Evolutionary conservation across 2,888 invertebrate genomes (phyloP).

Genomic region (Orthosia incerta): DNA sequence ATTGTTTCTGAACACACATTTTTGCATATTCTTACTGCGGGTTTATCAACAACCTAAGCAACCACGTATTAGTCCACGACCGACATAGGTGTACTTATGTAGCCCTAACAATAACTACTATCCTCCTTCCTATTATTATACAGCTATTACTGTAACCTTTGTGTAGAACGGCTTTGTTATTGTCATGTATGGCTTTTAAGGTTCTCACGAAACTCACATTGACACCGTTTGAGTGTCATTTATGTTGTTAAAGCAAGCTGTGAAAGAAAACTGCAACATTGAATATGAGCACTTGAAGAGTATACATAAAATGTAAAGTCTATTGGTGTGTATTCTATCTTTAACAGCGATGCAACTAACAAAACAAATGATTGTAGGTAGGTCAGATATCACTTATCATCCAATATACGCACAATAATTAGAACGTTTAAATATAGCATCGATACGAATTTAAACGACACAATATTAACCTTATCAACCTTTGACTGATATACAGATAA

Average conservation of each 20-base stretch:
- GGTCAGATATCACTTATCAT: background rate
- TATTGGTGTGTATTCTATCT: background rate
- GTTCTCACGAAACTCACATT: slow-evolving; percentile 46
- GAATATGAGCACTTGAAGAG: slow-evolving; percentile 3
- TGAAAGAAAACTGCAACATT: slow-evolving; percentile 23
- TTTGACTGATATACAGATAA: slow-evolving; percentile 17
- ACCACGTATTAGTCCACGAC: background rate
- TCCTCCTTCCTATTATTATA: slow-evolving; percentile 23
- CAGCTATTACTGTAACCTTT: slow-evolving; percentile 37
- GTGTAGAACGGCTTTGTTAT: slow-evolving; percentile 40
- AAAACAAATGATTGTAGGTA: background rate
- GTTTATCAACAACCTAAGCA: background rate
- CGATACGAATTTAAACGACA: slow-evolving; percentile 1
- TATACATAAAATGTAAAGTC: background rate
- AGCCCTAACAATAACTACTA: slow-evolving; percentile 2
- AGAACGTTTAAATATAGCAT: background rate
- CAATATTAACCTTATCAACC: slow-evolving; percentile 12
- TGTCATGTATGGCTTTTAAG: slow-evolving; percentile 33
- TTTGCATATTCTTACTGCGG: background rate
- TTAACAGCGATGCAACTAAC: background rate
- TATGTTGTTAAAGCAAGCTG: slow-evolving; percentile 38
- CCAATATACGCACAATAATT: background rate
- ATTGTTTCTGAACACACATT: too few relatives aligned
- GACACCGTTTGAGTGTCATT: slow-evolving; percentile 26
- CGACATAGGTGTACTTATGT: background rate